Evolutionary conservation across 2,113 vertebrate species (phyloP).

Genomic region (Patagioenas fasciata): DNA sequence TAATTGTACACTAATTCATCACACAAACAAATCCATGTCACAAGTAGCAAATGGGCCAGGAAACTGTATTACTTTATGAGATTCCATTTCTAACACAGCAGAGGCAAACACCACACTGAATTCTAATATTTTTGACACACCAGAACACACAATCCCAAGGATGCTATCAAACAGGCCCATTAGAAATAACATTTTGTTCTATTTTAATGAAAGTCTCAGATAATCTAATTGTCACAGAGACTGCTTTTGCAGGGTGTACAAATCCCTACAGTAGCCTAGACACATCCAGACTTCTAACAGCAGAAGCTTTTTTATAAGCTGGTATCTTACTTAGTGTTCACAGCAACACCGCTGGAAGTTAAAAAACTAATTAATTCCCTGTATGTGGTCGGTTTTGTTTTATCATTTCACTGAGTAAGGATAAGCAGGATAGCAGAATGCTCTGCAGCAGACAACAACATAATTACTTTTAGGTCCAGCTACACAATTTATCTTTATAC

Average conservation of each 20-base stretch:
- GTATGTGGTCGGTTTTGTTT: neutral
- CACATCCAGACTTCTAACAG: neutral
- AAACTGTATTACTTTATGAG: neutral
- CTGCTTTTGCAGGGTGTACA: fast-evolving
- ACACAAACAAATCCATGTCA: neutral
- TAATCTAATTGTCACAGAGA: neutral
- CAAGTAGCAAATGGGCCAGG: neutral
- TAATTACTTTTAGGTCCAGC: neutral
- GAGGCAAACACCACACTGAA: neutral
- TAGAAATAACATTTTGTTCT: neutral
- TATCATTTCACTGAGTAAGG: neutral
- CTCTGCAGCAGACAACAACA: neutral
- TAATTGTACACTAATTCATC: neutral
- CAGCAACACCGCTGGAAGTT: neutral
- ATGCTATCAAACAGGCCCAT: neutral
- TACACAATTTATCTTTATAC: neutral
- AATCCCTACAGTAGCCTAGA: neutral
- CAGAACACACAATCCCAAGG: neutral
- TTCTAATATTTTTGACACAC: neutral
- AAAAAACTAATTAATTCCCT: neutral
- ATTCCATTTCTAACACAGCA: neutral
- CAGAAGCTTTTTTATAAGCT: neutral
- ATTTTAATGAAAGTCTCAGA: neutral
- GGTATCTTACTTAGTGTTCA: neutral
- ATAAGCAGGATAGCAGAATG: neutral